Base-by-base conservation (phyloP, 1,140 invertebrate genomes). In the Heliconius hermathena region DNA sequence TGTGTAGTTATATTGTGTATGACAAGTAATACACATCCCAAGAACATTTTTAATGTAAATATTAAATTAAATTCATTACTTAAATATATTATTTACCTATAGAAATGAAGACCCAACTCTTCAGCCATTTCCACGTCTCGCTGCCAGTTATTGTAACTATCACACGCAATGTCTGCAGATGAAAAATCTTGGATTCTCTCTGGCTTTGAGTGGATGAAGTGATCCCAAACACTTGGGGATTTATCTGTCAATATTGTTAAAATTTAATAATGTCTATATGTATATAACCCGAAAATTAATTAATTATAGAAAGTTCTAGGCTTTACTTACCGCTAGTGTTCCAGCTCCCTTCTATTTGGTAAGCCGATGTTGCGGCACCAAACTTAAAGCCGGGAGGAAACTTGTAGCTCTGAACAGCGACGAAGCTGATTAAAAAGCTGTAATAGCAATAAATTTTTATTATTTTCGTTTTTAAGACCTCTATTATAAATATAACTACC, bases 291-390 rank as follows among this genome's bases (percentile, higher is more conserved):
- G 1, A 13, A 49, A 49, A 16, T 41, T 49, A 49, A 49, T 49
- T 0, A 16, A 5, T 4, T 5, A 54, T 54, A 5, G 20, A 8
- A 20, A 54, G 11, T 20, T 8, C 20, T 18, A 54, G 20, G 49
- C 11, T 54, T 54, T 54, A 54, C 52, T 20, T 8, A 54, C 52
- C 52, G 52, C 52, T 54, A 54, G 20, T 6, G 52, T 54, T 54
- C 52, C 52, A 54, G 20, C 20, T 54, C 52, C 52, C 52, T 54
- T 54, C 52, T 54, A 20, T 54, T 54, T 54, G 52, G 52, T 54
- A 54, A 54, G 52, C 52, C 52, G 52, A 54, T 54, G 52, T 54
- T 54, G 52, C 52, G 52, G 52, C 52, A 54, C 52, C 52, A 54
- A 54, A 54, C 20, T 54, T 54, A 20, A 54, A 54, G 52, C 52